Evolutionary conservation across 2,113 vertebrate species (phyloP).

Genomic region (Lutjanus erythropterus): DNA sequence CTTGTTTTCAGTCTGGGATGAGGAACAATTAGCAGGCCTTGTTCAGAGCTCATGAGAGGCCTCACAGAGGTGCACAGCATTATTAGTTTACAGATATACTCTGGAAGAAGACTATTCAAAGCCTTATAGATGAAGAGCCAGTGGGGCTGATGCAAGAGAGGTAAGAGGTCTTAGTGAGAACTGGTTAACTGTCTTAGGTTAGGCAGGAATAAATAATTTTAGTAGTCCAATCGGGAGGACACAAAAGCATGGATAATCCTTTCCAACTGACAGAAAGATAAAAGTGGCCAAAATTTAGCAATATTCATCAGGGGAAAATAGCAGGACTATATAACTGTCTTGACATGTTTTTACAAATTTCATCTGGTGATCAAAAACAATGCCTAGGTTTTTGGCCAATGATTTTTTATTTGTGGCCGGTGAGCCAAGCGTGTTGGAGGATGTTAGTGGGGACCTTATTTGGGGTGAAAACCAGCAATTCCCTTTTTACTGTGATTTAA

Average conservation of each 20-base stretch:
- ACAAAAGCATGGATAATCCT: not conserved
- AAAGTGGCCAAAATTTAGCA: not conserved
- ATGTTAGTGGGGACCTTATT: not conserved
- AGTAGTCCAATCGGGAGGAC: not conserved
- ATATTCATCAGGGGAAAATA: not conserved
- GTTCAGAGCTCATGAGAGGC: not conserved
- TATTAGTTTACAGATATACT: not conserved
- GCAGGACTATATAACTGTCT: not conserved
- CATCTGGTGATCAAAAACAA: not conserved
- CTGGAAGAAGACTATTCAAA: not conserved
- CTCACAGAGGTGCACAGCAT: not conserved
- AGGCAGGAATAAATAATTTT: not conserved
- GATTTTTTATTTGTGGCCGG: not conserved
- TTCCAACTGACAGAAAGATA: not conserved
- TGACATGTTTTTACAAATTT: not conserved
- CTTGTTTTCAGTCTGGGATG: not conserved
- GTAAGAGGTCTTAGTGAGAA: not conserved
- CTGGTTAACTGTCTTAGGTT: not conserved
- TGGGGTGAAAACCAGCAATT: not conserved
- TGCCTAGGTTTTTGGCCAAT: not conserved
- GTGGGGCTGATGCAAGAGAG: not conserved
- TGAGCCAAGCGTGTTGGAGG: not conserved
- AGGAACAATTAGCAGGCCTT: not conserved
- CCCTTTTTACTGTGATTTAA: no score
- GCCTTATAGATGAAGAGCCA: not conserved